A percentile compares a stretch with the other conserved stretches of the same genome.
Conservation (phyloP, 2,797 vertebrate species). For the Taenioides sp. region DNA sequence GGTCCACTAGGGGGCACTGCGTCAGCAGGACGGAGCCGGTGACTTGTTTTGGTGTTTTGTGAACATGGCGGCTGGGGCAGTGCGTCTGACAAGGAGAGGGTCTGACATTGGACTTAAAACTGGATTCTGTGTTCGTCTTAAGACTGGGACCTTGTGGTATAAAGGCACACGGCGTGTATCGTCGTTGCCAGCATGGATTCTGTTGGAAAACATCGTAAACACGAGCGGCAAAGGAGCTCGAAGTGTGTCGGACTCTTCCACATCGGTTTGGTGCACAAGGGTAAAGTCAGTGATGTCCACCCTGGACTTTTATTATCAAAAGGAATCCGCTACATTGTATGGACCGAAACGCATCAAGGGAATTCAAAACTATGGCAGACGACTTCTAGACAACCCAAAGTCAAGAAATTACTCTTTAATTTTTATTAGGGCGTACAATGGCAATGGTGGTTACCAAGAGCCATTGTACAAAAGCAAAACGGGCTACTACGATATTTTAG, state of each 20-base stretch:
- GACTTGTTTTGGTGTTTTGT: background rate
- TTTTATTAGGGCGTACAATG: conserved; percentile 40
- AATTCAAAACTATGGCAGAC: background rate
- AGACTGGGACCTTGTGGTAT: rapidly evolving
- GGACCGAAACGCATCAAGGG: background rate
- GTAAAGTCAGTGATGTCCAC: background rate
- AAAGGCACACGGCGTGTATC: rapidly evolving
- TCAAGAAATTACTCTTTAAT: background rate
- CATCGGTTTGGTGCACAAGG: conserved; percentile 8
- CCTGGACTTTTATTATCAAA: too few relatives aligned
- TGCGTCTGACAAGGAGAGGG: background rate
- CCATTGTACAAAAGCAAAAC: conserved; percentile 68
- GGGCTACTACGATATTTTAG: conserved; percentile 85
- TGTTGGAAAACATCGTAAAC: background rate
- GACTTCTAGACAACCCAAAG: background rate
- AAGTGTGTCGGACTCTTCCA: background rate
- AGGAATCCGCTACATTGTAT: background rate
- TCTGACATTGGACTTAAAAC: conserved; percentile 18
- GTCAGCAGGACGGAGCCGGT: rapidly evolving
- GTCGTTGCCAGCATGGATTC: background rate
- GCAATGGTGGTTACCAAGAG: conserved; percentile 8
- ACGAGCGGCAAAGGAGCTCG: background rate
- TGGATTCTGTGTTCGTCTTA: background rate
- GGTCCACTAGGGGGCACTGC: conserved; percentile 31
- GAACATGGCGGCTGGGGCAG: conserved; percentile 70